Evolutionary conservation across 2,113 vertebrate genomes (phyloP).

Genomic region (Mustela nigripes): DNA sequence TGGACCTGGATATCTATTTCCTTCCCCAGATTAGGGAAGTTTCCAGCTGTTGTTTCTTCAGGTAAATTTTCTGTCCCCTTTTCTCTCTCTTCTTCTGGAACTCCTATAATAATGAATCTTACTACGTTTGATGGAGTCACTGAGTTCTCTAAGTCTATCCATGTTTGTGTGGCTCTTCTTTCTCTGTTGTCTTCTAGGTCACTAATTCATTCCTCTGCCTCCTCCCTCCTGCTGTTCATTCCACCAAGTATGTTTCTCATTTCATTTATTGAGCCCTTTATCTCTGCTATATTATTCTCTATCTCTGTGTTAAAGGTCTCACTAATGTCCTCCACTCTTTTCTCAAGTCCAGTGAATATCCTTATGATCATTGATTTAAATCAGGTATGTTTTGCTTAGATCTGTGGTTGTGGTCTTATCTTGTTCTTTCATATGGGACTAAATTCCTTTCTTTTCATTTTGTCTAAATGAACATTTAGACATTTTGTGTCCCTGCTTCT

Average conservation of each 20-base stretch:
- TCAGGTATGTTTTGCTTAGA: neutral
- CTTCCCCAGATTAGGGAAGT: neutral
- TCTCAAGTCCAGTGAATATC: neutral
- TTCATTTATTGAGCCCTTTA: neutral
- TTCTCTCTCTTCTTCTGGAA: neutral
- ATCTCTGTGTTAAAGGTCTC: neutral
- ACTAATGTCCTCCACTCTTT: neutral
- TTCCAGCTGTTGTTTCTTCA: neutral
- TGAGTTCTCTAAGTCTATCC: neutral
- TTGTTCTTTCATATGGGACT: neutral
- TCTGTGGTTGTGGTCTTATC: neutral
- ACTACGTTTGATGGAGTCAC: neutral
- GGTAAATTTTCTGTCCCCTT: neutral
- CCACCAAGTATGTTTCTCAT: neutral
- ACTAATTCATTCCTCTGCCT: neutral
- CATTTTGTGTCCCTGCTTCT: neutral
- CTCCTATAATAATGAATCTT: neutral
- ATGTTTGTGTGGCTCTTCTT: neutral
- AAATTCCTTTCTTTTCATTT: neutral
- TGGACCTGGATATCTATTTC: neutral
- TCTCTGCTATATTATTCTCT: neutral
- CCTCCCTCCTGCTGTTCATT: neutral
- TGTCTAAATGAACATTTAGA: neutral
- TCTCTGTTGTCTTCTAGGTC: neutral
- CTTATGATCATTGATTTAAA: neutral